Conservation (phyloP, 2,113 vertebrate genomes). For the Rhinoptilus africanus region DNA sequence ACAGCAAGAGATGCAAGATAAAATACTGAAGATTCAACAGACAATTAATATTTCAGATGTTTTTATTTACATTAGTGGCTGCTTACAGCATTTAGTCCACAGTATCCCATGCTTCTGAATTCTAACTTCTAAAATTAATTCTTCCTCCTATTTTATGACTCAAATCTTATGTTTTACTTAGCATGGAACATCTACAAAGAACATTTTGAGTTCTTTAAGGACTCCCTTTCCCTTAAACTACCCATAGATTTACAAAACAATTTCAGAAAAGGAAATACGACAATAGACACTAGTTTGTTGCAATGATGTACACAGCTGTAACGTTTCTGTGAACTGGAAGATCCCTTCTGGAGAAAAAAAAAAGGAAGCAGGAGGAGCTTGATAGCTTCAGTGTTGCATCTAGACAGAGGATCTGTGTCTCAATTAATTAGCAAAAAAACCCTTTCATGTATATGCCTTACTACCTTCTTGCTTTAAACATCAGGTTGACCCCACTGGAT, state of each 20-base stretch:
- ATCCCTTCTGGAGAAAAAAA: not conserved
- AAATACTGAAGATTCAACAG: not conserved
- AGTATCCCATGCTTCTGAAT: not conserved
- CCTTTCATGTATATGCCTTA: not conserved
- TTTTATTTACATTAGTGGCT: not conserved
- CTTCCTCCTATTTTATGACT: not conserved
- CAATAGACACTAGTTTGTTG: not conserved
- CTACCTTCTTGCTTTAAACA: not conserved
- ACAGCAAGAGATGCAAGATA: not conserved
- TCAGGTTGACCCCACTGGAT: not conserved
- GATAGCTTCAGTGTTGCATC: not conserved
- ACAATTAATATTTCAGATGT: not conserved
- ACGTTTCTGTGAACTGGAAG: not conserved
- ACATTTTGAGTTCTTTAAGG: not conserved
- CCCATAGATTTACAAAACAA: not conserved
- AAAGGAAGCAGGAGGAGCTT: not conserved
- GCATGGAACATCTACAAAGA: not conserved
- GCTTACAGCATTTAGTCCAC: not conserved
- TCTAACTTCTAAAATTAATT: not conserved
- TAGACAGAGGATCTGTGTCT: not conserved
- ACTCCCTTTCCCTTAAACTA: not conserved
- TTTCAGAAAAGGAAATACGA: not conserved
- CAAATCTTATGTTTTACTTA: not conserved
- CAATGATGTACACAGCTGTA: not conserved
- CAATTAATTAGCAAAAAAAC: not conserved